phyloP scores from a whole-genome alignment of 35 echinoderm and acorn worm species.

The Apostichopus californicus region DNA sequence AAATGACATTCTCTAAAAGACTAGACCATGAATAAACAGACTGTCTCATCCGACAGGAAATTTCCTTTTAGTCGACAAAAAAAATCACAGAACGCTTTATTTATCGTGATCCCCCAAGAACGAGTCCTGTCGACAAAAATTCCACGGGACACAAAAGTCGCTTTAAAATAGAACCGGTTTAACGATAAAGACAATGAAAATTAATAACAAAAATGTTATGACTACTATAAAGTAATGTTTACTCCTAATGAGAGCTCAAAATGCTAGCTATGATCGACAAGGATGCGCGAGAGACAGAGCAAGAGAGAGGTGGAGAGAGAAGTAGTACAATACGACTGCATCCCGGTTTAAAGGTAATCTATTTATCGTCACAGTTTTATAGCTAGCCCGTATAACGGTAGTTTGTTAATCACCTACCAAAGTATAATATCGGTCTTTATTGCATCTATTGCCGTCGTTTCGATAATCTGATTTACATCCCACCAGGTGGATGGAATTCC shows the following conservation, averaged over 20 bases:
- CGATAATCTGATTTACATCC: slow-evolving; percentile 41
- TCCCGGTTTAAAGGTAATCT: neutral
- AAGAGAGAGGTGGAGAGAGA: neutral
- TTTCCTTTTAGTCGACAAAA: no score
- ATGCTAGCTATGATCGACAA: neutral
- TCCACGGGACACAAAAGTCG: neutral
- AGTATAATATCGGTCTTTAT: slow-evolving; percentile 26
- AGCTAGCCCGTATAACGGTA: neutral
- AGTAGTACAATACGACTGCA: neutral
- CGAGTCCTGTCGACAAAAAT: neutral
- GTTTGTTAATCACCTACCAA: slow-evolving; percentile 4
- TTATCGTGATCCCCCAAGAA: neutral
- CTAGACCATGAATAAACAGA: neutral
- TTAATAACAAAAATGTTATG: neutral
- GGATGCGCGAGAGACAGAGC: no score
- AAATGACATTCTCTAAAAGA: slow-evolving; percentile 21
- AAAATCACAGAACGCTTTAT: no score
- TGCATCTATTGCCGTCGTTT: slow-evolving; percentile 24
- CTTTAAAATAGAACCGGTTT: neutral
- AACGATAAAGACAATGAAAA: neutral
- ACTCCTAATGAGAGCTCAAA: neutral
- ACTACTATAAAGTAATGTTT: neutral
- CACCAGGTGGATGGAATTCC: slow-evolving; percentile 41
- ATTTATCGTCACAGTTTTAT: slow-evolving; percentile 1
- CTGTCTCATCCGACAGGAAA: neutral